phyloP scores from a whole-genome alignment of 2,113 vertebrate species.

The Leptocoma aspasia region DNA sequence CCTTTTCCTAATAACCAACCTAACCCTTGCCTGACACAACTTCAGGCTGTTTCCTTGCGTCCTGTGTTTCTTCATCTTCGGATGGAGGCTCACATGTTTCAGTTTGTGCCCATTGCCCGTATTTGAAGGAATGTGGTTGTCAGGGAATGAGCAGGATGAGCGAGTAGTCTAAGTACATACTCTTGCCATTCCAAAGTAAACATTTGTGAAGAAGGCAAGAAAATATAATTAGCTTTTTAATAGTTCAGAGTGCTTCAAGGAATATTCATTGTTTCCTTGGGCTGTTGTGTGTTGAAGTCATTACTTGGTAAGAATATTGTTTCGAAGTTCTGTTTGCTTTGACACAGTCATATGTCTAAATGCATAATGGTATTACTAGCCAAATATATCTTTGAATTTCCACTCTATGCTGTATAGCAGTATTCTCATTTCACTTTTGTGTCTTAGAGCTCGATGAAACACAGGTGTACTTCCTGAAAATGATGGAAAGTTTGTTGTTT shows the following conservation, averaged over 20 bases:
- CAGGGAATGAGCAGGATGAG: neutral
- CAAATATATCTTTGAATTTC: neutral
- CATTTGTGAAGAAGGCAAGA: neutral
- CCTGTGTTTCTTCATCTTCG: neutral
- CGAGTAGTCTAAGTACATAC: neutral
- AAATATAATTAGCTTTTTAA: neutral
- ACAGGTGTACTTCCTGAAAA: neutral
- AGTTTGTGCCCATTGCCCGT: rapidly evolving
- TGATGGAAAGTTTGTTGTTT: neutral
- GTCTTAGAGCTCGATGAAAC: neutral
- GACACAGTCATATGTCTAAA: rapidly evolving
- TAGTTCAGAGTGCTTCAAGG: neutral
- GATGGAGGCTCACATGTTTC: neutral
- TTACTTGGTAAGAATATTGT: neutral
- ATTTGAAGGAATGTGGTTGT: neutral
- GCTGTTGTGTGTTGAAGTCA: neutral
- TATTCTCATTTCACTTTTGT: neutral
- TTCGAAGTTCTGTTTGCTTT: neutral
- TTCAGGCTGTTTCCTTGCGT: neutral
- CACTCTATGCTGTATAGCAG: neutral
- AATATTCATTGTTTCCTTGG: neutral
- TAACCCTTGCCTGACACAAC: neutral
- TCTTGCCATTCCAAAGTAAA: neutral
- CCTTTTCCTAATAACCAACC: neutral
- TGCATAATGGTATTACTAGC: neutral